Evolutionary conservation across 1,140 invertebrate species (phyloP), one percentile per base, ranked within the genome.

Genomic region (Epicauta chinensis): DNA sequence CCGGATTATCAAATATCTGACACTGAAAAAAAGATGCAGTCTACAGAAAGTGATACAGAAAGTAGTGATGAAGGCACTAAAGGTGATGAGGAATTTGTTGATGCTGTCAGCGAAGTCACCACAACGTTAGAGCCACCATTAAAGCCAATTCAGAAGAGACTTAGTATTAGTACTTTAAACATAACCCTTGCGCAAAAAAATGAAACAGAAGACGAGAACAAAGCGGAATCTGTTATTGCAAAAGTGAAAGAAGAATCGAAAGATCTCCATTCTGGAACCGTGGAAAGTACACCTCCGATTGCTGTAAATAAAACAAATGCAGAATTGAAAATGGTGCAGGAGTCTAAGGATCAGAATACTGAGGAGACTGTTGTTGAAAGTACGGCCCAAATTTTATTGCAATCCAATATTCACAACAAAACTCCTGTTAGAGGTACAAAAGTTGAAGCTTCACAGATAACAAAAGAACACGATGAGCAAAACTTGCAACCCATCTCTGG

Each of bases 91-190:
- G 55, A 61, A 45, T 61, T 61, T 29, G 70, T 70, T 13, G 71
- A 72, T 44, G 72, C 73, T 50, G 62, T 74, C 2, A 68, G 72
- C 34, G 67, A 70, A 30, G 34, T 52, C 46, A 30, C 52, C 40
- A 11, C 42, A 40, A 49, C 14, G n/a, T 38, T 30, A 32, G 12
- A 44, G 12, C 15, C 29, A 5, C 17, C 11, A 10, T 16, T 13
- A 12, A 7, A 30, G 6, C 31, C 43, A 31, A 16, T 13, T 12
- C 17, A 29, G 3, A 55, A 47, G 39, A 48, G 46, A 34, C 51
- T 36, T 14, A 59, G 53, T 37, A 40, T 59, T 13, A 51, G 48
- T 36, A 59, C 44, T 15, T 14, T 59, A 29, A 59, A 56, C 34
- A 55, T 56, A 15, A 47, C 40, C n/a, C 31, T 52, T 13, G 12